phyloP scores from a whole-genome alignment of 2,888 invertebrate genomes.

The Balanococcus diminutus region DNA sequence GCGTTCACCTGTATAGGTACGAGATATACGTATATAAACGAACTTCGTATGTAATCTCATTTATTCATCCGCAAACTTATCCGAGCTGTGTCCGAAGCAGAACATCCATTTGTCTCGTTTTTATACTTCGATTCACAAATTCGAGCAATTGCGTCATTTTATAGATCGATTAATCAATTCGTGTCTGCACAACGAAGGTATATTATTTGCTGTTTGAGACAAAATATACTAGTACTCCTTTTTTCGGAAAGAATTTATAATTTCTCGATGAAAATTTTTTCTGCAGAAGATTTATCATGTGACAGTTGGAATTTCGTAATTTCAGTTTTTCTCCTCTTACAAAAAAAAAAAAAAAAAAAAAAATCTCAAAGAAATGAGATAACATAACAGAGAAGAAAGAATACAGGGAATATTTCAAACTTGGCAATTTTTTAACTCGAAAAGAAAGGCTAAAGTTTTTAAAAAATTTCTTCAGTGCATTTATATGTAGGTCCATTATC shows the following conservation, averaged over 20 bases:
- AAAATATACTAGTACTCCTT: neutral
- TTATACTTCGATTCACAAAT: slow-evolving; percentile 21
- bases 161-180: slow-evolving; percentile 30
- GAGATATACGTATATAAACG: neutral
- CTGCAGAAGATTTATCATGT: neutral
- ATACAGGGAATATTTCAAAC: no score
- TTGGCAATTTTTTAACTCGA: no score
- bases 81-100: neutral
- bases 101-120: slow-evolving; percentile 36
- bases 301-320: neutral
- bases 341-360: neutral
- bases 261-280: slow-evolving; percentile 9
- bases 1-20: neutral
- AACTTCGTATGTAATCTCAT: neutral
- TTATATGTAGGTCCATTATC: no score
- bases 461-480: no score
- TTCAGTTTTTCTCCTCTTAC: neutral
- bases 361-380: neutral
- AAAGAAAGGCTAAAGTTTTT: no score
- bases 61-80: neutral
- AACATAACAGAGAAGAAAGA: no score
- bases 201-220: neutral
- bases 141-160: slow-evolving; percentile 15
- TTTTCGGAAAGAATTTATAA: neutral
- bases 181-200: no score